phyloP scores from a whole-genome alignment of 2,113 vertebrate species.

The Ondatra zibethicus region DNA sequence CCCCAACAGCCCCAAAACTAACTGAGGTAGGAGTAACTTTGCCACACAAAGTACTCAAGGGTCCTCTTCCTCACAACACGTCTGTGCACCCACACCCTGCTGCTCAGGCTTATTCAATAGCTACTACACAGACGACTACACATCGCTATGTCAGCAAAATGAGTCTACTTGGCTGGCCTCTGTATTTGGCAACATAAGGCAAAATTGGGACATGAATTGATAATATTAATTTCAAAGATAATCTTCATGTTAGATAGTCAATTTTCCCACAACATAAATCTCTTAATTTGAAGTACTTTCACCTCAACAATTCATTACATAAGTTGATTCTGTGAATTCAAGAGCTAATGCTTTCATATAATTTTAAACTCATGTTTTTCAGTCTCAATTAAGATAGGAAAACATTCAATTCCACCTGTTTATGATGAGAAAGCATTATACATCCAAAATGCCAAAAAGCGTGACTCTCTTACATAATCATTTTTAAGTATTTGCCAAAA shows the following conservation, averaged over 20 bases:
- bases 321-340: background rate
- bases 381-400: background rate
- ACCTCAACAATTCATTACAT: background rate
- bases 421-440: background rate
- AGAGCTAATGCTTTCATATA: constrained; percentile 27
- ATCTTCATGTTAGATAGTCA: background rate
- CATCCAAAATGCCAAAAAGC: background rate
- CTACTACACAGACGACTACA: background rate
- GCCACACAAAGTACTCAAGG: background rate
- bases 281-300: background rate
- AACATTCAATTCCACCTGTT: background rate
- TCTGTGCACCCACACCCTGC: background rate
- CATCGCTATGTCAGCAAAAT: background rate
- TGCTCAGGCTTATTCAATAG: background rate
- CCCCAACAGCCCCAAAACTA: no score
- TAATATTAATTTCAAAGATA: background rate
- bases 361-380: constrained; percentile 22
- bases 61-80: background rate
- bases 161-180: background rate
- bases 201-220: background rate
- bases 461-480: background rate
- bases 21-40: background rate
- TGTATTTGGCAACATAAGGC: background rate
- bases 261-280: background rate
- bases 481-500: constrained; percentile 34